phyloP scores from a whole-genome alignment of 2,888 invertebrate species.

The Magallana nippona region DNA sequence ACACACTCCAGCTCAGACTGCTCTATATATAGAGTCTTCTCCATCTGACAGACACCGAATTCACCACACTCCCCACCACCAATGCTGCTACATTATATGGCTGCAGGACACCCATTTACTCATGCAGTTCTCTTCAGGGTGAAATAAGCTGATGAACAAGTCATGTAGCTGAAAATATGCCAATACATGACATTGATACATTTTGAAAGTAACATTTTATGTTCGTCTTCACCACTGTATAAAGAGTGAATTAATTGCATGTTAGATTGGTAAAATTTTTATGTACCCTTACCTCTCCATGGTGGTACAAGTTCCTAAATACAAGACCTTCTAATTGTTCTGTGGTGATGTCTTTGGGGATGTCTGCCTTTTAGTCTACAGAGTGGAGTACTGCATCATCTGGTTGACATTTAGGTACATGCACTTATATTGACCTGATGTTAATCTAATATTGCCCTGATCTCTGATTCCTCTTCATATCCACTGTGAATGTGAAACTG shows the following conservation, averaged over 20 bases:
- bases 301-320: slow-evolving; percentile 95
- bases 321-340: slow-evolving; percentile 98
- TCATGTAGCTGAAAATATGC: slow-evolving; percentile 88
- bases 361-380: slow-evolving; percentile 26
- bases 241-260: too few species aligned
- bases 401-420: slow-evolving; percentile 94
- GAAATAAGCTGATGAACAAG: slow-evolving; percentile 87
- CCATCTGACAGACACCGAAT: slow-evolving; percentile 61
- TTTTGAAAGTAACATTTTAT: too few species aligned
- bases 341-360: slow-evolving; percentile 58
- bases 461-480: slow-evolving; percentile 91
- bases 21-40: slow-evolving; percentile 84
- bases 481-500: slow-evolving; percentile 88
- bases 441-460: slow-evolving; percentile 91
- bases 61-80: slow-evolving; percentile 58
- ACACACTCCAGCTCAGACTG: slow-evolving; percentile 86
- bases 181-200: neutral
- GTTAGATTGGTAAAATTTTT: too few species aligned
- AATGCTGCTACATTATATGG: slow-evolving; percentile 85
- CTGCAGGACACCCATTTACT: slow-evolving; percentile 90
- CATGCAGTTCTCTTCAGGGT: slow-evolving; percentile 68
- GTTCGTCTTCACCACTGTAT: neutral
- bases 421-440: slow-evolving; percentile 94
- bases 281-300: slow-evolving; percentile 84
- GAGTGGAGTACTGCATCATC: slow-evolving; percentile 86